Evolutionary conservation across 2,888 invertebrate species (phyloP).

Genomic region (Eueremaeus valkanovi): DNA sequence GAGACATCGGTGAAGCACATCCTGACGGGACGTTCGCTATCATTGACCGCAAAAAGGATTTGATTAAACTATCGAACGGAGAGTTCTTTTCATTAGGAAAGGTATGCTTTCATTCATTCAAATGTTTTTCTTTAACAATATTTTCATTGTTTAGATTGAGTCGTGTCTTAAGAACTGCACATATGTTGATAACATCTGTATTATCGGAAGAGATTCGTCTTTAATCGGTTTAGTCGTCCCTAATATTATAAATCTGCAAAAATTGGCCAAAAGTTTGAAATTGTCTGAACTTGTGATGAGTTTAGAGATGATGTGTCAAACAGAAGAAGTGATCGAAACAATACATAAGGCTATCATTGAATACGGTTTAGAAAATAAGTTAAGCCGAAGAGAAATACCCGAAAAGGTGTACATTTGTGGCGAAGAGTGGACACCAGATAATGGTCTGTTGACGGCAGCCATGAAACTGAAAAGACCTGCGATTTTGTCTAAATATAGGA

Average conservation of each 20-base stretch:
- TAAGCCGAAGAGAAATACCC: constrained; percentile 53
- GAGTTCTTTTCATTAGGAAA: constrained; percentile 97
- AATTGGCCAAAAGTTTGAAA: constrained; percentile 40
- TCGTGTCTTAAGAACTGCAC: constrained; percentile 90
- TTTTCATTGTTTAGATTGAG: constrained; percentile 57
- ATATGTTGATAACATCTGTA: constrained; percentile 92
- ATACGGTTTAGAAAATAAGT: neutral
- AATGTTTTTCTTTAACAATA: neutral
- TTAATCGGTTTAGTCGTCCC: constrained; percentile 90
- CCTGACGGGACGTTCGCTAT: constrained; percentile 91
- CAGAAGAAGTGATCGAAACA: neutral
- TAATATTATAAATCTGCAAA: constrained; percentile 50
- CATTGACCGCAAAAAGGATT: constrained; percentile 68
- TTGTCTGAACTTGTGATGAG: neutral
- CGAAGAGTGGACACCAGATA: constrained; percentile 57
- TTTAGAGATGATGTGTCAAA: neutral
- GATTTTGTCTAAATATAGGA: constrained; percentile 48
- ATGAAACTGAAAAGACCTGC: constrained; percentile 57
- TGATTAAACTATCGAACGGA: constrained; percentile 95
- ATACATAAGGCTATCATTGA: neutral
- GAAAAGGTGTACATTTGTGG: constrained; percentile 53
- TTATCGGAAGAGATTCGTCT: constrained; percentile 83
- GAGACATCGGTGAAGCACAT: constrained; percentile 92
- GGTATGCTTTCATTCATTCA: too few species aligned
- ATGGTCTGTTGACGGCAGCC: constrained; percentile 58